Base-by-base conservation (phyloP, 2,797 vertebrate genomes). In the Hoplostethus atlanticus region DNA sequence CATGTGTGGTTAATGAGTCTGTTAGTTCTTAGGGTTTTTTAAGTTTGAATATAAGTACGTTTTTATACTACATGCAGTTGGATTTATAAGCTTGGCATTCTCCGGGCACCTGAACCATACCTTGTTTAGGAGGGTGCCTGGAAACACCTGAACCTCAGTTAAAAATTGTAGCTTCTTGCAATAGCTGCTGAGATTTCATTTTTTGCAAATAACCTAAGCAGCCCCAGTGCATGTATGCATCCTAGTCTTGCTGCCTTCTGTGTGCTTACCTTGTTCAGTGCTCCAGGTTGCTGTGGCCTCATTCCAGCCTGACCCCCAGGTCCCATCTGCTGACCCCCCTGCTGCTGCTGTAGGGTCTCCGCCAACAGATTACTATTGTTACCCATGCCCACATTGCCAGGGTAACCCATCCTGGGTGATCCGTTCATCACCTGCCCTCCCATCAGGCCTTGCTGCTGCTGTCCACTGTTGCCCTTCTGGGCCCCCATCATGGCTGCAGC, bases 401-500 rank as follows among this genome's bases (percentile, higher is more conserved):
- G 89, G 83, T 97, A 99, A 0, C 95, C 95, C 89, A 98, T 96
- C 89, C 97, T 95, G 61, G 97, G 95, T 0, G 97, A 97, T 80
- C 98, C 98, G 30, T 99, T 99, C 95, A 99, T 96, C 87, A 97
- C 95, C 89, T 98, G 98, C 11, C 96, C 96, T 58, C 96, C 97
- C 93, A 98, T 96, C 92, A 98, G 95, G 62, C 96, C 96, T 81
- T 90, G 94, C 71, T 91, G 90, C 61, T 92, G 94, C 84, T 91
- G 92, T 81, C 92, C 96, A 88, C 94, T 90, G 1, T 94, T 97
- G 84, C 95, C 96, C 88, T 94, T 95, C 81, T 95, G 95, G 56
- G 93, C 75, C 83, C 95, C 95, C 94, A 96, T 96, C 95, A 99
- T 97, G 81, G 95, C 95, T 40, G 88, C 88, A 73, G 89, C 87